A percentile compares a stretch with the other conserved stretches of the same genome.
Evolutionary conservation across 1,140 invertebrate species (phyloP).

Genomic region (Ceratina australensis): DNA sequence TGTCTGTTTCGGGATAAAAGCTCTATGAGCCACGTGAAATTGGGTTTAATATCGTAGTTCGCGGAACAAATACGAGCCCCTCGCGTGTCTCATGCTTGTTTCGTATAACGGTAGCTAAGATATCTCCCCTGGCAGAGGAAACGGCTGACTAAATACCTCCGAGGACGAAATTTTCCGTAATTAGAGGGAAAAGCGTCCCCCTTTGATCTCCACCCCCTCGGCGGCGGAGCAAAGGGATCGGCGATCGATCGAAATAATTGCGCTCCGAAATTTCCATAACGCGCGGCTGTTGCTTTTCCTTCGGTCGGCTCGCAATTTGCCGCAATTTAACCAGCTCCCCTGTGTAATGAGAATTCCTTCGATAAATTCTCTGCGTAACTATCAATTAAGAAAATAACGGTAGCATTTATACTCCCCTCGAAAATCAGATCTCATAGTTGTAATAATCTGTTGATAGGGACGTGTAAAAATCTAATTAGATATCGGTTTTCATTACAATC

Average conservation of each 20-base stretch:
- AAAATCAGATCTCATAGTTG: too few species aligned
- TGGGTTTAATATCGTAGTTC: not conserved
- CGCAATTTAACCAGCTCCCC: conserved; percentile 4
- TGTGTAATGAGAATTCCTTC: conserved; percentile 6
- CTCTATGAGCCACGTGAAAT: not conserved
- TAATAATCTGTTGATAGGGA: too few species aligned
- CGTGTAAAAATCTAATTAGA: too few species aligned
- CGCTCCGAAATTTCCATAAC: conserved; percentile 39
- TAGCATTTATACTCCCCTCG: too few species aligned
- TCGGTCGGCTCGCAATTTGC: not conserved
- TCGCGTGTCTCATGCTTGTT: conserved; percentile 9
- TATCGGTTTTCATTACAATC: too few species aligned
- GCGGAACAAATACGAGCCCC: not conserved
- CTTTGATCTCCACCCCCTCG: conserved; percentile 37
- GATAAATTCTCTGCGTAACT: not conserved
- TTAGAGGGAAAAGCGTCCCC: conserved; percentile 36
- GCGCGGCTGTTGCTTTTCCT: conserved; percentile 8
- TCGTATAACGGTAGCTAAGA: not conserved
- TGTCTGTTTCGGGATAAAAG: not conserved
- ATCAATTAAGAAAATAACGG: not conserved
- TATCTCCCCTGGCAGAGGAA: conserved; percentile 10
- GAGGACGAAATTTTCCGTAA: conserved; percentile 48
- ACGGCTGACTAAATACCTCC: conserved; percentile 38
- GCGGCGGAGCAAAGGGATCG: not conserved
- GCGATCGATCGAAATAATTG: conserved; percentile 45